Conservation (phyloP, 2,888 invertebrate genomes). For the Ophonus ardosiacus region DNA sequence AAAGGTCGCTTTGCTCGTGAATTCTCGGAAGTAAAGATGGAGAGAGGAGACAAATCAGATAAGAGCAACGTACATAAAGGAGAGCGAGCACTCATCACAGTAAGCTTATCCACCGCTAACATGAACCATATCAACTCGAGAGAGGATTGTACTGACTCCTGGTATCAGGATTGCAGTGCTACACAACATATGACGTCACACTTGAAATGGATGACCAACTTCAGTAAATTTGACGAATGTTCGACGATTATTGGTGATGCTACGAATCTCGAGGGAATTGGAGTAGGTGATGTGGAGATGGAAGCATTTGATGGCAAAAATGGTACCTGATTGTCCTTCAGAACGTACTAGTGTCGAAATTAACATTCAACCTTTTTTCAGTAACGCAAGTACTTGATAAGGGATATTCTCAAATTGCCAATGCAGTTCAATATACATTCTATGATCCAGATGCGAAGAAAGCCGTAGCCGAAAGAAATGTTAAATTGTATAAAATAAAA, state of each 20-base stretch:
- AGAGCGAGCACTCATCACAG: constrained; percentile 53
- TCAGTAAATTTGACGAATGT: constrained; percentile 48
- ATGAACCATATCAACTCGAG: constrained; percentile 53
- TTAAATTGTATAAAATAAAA: constrained; percentile 51
- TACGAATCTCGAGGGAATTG: constrained; percentile 67
- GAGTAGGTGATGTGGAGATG: constrained; percentile 67
- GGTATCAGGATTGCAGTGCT: constrained; percentile 66
- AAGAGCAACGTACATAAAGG: not conserved
- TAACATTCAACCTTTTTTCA: constrained; percentile 68
- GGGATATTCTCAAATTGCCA: constrained; percentile 67
- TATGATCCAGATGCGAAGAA: constrained; percentile 64
- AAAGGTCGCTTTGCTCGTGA: constrained; percentile 57
- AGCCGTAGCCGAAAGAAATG: constrained; percentile 65
- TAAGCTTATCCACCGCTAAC: constrained; percentile 58
- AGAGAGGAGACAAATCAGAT: not conserved
- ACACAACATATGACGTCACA: constrained; percentile 67
- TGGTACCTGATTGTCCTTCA: constrained; percentile 66
- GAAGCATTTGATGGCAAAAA: constrained; percentile 68
- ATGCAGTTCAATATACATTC: constrained; percentile 66
- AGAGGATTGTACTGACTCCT: constrained; percentile 50
- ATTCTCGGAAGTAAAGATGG: not conserved
- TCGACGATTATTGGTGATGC: constrained; percentile 65
- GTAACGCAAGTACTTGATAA: constrained; percentile 68
- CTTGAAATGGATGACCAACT: constrained; percentile 67
- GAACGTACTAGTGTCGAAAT: constrained; percentile 66